Percentiles rank a stretch among this genome's conserved stretches.
phyloP scores from a whole-genome alignment of 2,113 vertebrate genomes.

The Otocyon megalotis region DNA sequence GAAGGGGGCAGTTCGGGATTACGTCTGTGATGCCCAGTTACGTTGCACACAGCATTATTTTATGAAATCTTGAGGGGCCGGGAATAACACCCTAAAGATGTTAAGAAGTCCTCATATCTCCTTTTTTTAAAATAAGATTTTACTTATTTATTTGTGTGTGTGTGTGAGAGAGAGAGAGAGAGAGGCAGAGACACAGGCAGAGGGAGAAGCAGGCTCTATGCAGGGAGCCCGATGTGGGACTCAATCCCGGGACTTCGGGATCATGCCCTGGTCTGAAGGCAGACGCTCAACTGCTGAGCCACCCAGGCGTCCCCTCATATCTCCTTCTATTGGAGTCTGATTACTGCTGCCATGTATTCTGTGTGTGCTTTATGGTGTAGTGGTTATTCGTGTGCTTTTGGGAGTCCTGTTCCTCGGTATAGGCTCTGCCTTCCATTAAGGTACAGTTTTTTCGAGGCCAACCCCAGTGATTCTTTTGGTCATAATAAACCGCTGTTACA shows the following conservation, averaged over 20 bases:
- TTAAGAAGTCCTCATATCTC: background rate
- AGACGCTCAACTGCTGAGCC: no score
- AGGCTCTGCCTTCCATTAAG: background rate
- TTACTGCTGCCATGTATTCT: background rate
- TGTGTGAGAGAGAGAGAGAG: no score
- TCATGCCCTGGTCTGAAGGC: no score
- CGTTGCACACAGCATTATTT: constrained; percentile 27
- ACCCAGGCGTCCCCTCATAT: no score
- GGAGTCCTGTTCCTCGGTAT: background rate
- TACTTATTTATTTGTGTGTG: no score
- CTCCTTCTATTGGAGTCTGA: background rate
- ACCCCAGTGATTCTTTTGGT: background rate
- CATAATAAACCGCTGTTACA: background rate
- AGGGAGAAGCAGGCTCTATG: no score
- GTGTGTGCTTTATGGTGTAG: background rate
- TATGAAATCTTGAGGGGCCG: background rate
- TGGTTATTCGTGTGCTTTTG: background rate
- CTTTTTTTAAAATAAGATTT: background rate
- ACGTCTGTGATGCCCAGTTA: background rate
- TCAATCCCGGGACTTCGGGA: no score
- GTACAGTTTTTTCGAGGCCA: background rate
- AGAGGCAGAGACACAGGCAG: no score
- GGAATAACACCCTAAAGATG: background rate
- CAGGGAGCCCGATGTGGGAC: no score
- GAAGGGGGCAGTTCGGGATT: background rate